Conservation (phyloP, 2,113 vertebrate genomes). For the Labrus mixtus region DNA sequence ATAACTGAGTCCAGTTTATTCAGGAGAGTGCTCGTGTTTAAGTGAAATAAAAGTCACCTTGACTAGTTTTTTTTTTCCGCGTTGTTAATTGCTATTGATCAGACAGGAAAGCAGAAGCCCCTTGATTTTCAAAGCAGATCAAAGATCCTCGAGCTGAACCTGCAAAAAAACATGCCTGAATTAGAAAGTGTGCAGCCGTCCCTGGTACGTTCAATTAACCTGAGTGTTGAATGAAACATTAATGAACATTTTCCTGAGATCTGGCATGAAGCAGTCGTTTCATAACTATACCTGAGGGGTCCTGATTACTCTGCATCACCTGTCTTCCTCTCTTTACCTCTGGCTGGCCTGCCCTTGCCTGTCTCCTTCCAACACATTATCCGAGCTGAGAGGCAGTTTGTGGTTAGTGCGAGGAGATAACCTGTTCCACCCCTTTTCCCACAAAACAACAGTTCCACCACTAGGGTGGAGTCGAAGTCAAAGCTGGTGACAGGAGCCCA, state of each 20-base stretch:
- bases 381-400: constrained; percentile 13
- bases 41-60: constrained; percentile 62
- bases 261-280: constrained; percentile 35
- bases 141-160: constrained; percentile 48
- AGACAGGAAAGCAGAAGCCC: constrained; percentile 30
- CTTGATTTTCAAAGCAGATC: constrained; percentile 42
- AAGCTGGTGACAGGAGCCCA: background rate
- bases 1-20: constrained; percentile 45
- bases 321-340: constrained; percentile 14
- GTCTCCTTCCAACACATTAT: constrained; percentile 1
- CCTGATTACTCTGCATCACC: constrained; percentile 31
- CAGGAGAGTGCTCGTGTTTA: background rate
- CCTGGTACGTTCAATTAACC: constrained; percentile 54
- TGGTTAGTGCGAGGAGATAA: constrained; percentile 18
- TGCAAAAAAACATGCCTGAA: constrained; percentile 33
- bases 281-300: constrained; percentile 30
- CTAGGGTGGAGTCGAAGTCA: background rate
- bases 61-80: background rate
- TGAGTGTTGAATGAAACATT: constrained; percentile 50
- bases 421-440: constrained; percentile 10
- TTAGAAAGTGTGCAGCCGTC: constrained; percentile 30
- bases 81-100: constrained; percentile 64
- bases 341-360: background rate
- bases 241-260: constrained; percentile 32
- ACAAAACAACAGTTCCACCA: background rate